Conservation (phyloP, 2,113 vertebrate genomes). For the Pongo pygmaeus region DNA sequence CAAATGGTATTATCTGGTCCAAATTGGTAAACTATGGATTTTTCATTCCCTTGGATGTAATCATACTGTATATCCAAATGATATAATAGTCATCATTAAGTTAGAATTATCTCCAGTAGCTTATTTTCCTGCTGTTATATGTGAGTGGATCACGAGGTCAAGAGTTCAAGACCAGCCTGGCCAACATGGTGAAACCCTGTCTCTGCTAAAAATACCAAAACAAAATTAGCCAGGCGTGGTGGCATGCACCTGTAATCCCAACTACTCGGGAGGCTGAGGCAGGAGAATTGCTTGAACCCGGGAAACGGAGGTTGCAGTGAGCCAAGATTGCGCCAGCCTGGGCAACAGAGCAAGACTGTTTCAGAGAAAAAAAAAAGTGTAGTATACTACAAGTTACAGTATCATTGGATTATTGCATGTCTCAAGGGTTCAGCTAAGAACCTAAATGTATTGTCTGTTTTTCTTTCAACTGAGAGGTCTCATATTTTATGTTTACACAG, state of each 20-base stretch:
- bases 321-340: too few species aligned
- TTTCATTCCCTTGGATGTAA: conserved; percentile 20
- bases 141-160: not conserved
- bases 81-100: not conserved
- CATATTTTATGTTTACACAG: conserved; percentile 17
- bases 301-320: too few species aligned
- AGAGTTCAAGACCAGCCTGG: too few species aligned
- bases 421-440: not conserved
- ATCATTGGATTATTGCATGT: not conserved
- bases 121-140: conserved; percentile 11
- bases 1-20: not conserved
- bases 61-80: not conserved
- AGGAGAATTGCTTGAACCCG: too few species aligned
- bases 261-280: too few species aligned
- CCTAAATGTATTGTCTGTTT: not conserved
- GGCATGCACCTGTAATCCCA: too few species aligned
- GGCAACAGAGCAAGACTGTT: too few species aligned
- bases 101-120: not conserved
- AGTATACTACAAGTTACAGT: not conserved
- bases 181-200: too few species aligned
- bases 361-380: not conserved
- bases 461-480: not conserved
- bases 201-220: too few species aligned
- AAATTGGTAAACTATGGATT: not conserved
- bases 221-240: too few species aligned